Evolutionary conservation across 1,140 invertebrate genomes (phyloP).

Genomic region (Parasteatoda tepidariorum): DNA sequence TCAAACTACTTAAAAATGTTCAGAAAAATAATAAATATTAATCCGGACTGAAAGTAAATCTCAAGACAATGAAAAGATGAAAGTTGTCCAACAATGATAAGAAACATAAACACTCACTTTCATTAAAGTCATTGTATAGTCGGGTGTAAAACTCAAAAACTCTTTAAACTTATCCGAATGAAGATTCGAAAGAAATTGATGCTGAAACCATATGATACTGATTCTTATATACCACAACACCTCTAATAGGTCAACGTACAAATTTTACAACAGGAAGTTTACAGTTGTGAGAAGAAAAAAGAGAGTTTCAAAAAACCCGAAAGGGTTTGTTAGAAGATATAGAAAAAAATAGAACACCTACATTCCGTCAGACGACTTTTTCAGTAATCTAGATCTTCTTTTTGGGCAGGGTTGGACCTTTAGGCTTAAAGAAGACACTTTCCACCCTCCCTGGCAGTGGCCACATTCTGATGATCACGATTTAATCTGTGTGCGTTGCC

Average conservation of each 20-base stretch:
- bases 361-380: neutral
- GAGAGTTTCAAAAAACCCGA: neutral
- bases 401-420: neutral
- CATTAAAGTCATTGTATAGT: conserved; percentile 3
- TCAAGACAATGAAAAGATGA: neutral
- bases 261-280: conserved; percentile 17
- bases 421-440: too few relatives aligned
- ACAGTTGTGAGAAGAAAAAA: neutral
- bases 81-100: too few relatives aligned
- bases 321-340: conserved; percentile 5
- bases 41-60: neutral
- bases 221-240: neutral
- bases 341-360: conserved; percentile 36
- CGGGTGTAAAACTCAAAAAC: neutral
- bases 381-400: neutral
- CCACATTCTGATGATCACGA: too few relatives aligned
- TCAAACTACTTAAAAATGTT: too few relatives aligned
- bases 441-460: too few relatives aligned
- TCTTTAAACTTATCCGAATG: neutral
- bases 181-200: neutral
- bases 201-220: neutral
- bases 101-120: neutral
- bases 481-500: too few relatives aligned
- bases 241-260: conserved; percentile 10
- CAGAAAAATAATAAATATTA: too few relatives aligned